Evolutionary conservation across 2,888 invertebrate species (phyloP), one percentile per base, ranked within the genome.

Genomic region (Julus scanicus): DNA sequence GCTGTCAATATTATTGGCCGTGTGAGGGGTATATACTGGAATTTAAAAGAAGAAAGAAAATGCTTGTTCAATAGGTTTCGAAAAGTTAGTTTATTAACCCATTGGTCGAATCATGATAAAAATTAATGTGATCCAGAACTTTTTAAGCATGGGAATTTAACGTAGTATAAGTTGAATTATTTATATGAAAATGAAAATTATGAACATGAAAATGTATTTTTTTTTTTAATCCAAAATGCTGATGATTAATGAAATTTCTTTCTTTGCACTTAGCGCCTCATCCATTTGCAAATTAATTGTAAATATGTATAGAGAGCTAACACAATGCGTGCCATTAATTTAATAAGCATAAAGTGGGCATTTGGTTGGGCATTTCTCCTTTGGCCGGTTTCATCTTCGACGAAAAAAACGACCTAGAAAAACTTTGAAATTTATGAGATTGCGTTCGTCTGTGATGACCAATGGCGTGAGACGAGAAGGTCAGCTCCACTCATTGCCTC

Each of bases 391-490:
- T 63, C 63, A 63, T 63, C 17, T 63, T 63, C 63, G 2, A 63
- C 3, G 17, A 63, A 44, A 63, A 63, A 63, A 63, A 63, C 63
- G 63, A 63, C 63, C 63, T 63, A 63, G 4, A 63, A 63, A 63
- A 63, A 63, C 63, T n/a, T 5, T 63, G 63, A 63, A 63, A 63
- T 63, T 63, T 63, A 17, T 63, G n/a, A 63, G 63, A 17, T 63
- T n/a, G 63, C 63, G 17, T 63, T 63, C n/a, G 63, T 63, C n/a
- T n/a, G 63, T 63, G 63, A 15, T 63, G 63, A n/a, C 63, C 63
- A 63, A 63, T 63, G 63, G 63, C 63, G 63, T 63, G 63, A 20
- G n/a, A 63, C 63, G n/a, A 63, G 17, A 63, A 63, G 63, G 63
- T 63, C 63, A n/a, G n/a, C 63, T n/a, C 63, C 63, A 63, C 63